A percentile compares a stretch with the other conserved stretches of the same genome.
Evolutionary conservation across 2,888 invertebrate species (phyloP).

Genomic region (Himalopsyche anomala): DNA sequence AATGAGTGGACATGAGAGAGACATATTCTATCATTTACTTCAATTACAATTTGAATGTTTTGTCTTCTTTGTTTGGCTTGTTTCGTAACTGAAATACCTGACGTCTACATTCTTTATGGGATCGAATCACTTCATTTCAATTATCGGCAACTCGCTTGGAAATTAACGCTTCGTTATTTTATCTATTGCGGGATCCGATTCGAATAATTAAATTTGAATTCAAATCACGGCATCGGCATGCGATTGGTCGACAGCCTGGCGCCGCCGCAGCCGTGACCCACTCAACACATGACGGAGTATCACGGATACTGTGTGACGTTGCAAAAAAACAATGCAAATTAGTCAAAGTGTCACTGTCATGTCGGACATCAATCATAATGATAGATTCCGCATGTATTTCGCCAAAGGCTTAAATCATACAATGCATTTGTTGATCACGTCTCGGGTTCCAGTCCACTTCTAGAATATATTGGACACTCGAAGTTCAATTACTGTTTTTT

Average conservation of each 20-base stretch:
- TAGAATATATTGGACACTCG: too few relatives aligned
- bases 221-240: slow-evolving; percentile 2
- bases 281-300: background rate
- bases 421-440: too few relatives aligned
- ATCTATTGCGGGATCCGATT: slow-evolving; percentile 7
- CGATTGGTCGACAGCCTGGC: slow-evolving; percentile 27
- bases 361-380: slow-evolving; percentile 14
- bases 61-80: too few relatives aligned
- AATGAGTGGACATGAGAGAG: too few relatives aligned
- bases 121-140: background rate
- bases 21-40: too few relatives aligned
- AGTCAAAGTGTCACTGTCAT: slow-evolving; percentile 16
- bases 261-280: slow-evolving; percentile 22
- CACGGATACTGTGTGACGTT: slow-evolving; percentile 26
- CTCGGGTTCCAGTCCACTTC: too few relatives aligned
- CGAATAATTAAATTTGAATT: slow-evolving; percentile 18
- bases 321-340: slow-evolving; percentile 20
- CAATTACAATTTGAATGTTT: too few relatives aligned
- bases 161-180: slow-evolving; percentile 4
- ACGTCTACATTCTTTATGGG: background rate
- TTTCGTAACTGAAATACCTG: background rate
- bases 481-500: too few relatives aligned
- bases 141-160: slow-evolving; percentile 8
- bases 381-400: background rate
- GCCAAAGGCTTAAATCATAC: too few relatives aligned